These are phyloP conservation scores for Agrilus planipennis DNA, from an alignment of 1,140 invertebrate species.

Conservation along the genomic window DNA sequence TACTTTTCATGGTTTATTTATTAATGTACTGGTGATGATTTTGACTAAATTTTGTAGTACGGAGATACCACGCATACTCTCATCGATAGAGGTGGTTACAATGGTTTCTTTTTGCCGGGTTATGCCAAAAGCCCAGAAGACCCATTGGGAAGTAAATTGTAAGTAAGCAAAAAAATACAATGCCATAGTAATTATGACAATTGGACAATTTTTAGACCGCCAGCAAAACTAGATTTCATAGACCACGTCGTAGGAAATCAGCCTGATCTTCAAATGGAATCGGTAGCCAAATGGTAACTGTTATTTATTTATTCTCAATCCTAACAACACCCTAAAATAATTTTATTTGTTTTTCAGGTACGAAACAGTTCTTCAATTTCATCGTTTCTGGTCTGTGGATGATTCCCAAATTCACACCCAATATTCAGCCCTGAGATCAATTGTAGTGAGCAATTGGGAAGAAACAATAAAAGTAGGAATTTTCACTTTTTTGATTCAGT, in stretches of 20 bases:
- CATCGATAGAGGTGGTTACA: slow-evolving; percentile 77
- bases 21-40: background rate
- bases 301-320: no score
- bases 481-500: background rate
- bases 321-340: background rate
- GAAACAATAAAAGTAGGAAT: slow-evolving; percentile 80
- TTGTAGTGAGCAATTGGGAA: slow-evolving; percentile 95
- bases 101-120: slow-evolving; percentile 83
- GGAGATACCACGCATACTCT: slow-evolving; percentile 95
- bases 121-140: slow-evolving; percentile 50
- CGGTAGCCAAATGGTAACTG: slow-evolving; percentile 67
- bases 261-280: slow-evolving; percentile 83
- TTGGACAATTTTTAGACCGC: slow-evolving; percentile 45
- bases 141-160: slow-evolving; percentile 51
- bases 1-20: background rate
- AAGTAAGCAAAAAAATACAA: slow-evolving; percentile 33
- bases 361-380: slow-evolving; percentile 85
- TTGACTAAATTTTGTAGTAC: slow-evolving; percentile 52
- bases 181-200: background rate
- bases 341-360: slow-evolving; percentile 49
- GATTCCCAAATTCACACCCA: slow-evolving; percentile 93
- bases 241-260: slow-evolving; percentile 98
- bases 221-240: slow-evolving; percentile 71
- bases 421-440: slow-evolving; percentile 89
- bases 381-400: slow-evolving; percentile 99